Evolutionary conservation across 1,140 invertebrate species (phyloP), one percentile per base, ranked within the genome.

Genomic region (Orius insidiosus): DNA sequence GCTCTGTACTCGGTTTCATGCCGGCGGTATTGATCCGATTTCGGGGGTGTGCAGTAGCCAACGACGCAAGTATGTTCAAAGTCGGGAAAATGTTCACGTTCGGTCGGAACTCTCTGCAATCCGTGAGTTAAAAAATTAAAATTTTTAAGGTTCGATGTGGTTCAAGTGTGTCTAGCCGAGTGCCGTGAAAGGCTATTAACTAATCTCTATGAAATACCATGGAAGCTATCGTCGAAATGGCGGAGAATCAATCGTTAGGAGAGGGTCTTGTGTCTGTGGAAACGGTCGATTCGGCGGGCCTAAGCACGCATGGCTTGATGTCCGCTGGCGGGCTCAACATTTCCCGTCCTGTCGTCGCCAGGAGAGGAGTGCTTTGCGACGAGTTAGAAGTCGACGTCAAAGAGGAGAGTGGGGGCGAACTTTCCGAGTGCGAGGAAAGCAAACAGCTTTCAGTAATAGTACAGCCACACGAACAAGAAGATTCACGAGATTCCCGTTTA

Each of bases 361-460:
- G 50, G 45, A 48, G 50, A 48, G 50, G 50, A 47, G 45, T 51
- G 45, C 46, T 47, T 48, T 47, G 50, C 50, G 46, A 47, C 39
- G 45, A 47, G 24, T 46, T 46, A 33, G 50, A 48, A 37, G 46
- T 48, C 19, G 50, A 51, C 46, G 46, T 51, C 34, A 51, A 51
- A 36, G 50, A 51, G 45, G 50, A 51, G 41, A 48, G 46, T 42
- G 50, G 41, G 35, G 50, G 46, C 15, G 50, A 51, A 40, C 16
- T 47, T 14, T 51, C 50, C 7, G 50, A 47, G 46, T 47, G 50
- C 46, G 50, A 51, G 35, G 50, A 51, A 36, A 40, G 66, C 34
- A 50, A 50, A 46, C 49, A 50, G 36, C 62, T 78, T 40, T 77
- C 75, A 51, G 76, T 79, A 52, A 79, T 78, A 56, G 76, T 79